A percentile compares a stretch with the other conserved stretches of the same genome.
Conservation (phyloP, 2,113 vertebrate species). For the Megaceryle torquata region DNA sequence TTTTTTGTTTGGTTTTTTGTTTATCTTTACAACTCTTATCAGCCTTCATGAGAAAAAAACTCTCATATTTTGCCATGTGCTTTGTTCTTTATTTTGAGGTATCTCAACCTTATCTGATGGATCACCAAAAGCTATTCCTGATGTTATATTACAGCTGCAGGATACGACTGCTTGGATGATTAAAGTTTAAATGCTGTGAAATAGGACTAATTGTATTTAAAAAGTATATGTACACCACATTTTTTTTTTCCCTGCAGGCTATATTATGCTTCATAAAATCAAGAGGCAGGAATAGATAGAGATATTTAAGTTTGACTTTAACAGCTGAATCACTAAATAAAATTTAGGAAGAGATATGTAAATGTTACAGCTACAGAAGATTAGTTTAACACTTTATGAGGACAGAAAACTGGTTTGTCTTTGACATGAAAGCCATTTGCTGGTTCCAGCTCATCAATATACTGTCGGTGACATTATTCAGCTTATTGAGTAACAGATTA, state of each 20-base stretch:
- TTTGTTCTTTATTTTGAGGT: not conserved
- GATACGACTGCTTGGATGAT: not conserved
- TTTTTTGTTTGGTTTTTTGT: not conserved
- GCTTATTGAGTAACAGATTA: not conserved
- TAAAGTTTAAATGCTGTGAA: not conserved
- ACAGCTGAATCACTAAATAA: not conserved
- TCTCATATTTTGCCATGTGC: not conserved
- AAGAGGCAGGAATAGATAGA: not conserved
- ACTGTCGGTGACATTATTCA: not conserved
- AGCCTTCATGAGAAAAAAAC: not conserved
- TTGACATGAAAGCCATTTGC: not conserved
- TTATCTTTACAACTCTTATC: not conserved
- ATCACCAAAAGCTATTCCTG: not conserved
- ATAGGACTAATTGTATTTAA: not conserved
- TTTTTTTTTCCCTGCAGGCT: not conserved
- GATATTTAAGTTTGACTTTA: not conserved
- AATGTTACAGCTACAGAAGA: not conserved
- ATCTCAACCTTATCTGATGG: not conserved
- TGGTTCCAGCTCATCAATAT: not conserved
- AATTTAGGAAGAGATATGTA: not conserved
- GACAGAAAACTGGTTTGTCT: not conserved
- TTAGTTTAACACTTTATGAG: not conserved
- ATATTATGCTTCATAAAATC: not conserved
- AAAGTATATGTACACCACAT: not conserved
- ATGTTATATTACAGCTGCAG: not conserved